These are phyloP conservation scores for Odocoileus hemionus DNA, from an alignment of 2,113 vertebrate genomes.

Conservation along the genomic window DNA sequence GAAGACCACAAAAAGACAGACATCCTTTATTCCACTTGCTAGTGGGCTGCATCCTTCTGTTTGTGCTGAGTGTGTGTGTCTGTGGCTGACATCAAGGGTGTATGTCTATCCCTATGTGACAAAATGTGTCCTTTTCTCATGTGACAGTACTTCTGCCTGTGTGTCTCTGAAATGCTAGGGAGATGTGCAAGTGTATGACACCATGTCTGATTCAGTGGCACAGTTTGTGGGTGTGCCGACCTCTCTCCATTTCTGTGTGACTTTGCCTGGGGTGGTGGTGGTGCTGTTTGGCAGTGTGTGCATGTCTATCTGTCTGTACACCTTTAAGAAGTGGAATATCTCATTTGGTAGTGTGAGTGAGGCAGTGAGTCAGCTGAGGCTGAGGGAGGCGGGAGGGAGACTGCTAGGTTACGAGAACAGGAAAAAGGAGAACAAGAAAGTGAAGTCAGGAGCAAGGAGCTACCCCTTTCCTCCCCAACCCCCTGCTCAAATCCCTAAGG, in stretches of 20 bases:
- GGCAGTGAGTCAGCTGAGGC: constrained; percentile 76
- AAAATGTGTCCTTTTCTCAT: constrained; percentile 43
- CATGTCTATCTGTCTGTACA: constrained; percentile 58
- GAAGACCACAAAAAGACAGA: not conserved
- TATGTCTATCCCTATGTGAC: not conserved
- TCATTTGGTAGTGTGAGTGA: constrained; percentile 76
- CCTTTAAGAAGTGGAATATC: constrained; percentile 75
- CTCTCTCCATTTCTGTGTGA: constrained; percentile 30
- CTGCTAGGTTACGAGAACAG: constrained; percentile 70
- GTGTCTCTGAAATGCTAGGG: not conserved
- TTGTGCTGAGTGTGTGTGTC: not conserved
- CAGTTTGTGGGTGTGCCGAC: not conserved
- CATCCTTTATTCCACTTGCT: not conserved
- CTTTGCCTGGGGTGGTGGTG: not conserved
- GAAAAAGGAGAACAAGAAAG: constrained; percentile 68
- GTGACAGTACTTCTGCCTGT: constrained; percentile 2
- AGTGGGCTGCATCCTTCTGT: not conserved
- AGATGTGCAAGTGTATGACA: not conserved
- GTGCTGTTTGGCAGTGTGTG: not conserved
- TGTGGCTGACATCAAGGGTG: not conserved
- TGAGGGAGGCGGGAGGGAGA: constrained; percentile 71
- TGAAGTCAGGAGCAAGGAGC: constrained; percentile 62
- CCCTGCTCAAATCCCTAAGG: not conserved
- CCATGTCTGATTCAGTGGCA: not conserved
- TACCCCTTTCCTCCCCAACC: not conserved